phyloP scores from a whole-genome alignment of 2,888 invertebrate genomes.

The Carabus problematicus region DNA sequence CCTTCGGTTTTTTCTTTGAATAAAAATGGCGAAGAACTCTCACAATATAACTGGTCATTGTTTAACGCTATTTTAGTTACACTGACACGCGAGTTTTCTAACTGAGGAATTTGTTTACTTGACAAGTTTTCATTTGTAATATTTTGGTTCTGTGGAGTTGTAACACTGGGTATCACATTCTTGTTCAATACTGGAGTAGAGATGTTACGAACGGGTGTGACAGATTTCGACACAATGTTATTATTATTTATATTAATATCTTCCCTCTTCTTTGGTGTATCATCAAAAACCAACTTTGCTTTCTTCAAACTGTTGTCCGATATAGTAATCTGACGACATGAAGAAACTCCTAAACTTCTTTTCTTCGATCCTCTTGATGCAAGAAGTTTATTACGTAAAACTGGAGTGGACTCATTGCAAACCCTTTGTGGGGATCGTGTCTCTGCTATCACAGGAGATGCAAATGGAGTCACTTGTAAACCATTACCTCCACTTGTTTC shows the following conservation, averaged over 20 bases:
- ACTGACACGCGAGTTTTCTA: not conserved
- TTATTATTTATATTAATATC: conserved; percentile 10
- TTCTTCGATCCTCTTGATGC: conserved; percentile 44
- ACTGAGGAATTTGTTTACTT: conserved; percentile 20
- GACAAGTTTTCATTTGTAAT: not conserved
- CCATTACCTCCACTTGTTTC: not conserved
- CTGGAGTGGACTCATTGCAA: conserved; percentile 20
- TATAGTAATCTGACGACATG: conserved; percentile 51
- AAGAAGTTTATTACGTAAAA: conserved; percentile 17
- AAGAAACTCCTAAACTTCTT: conserved; percentile 50
- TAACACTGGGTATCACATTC: not conserved
- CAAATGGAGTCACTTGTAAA: not conserved
- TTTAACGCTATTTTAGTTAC: conserved; percentile 18
- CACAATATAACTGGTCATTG: not conserved
- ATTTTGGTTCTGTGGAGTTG: too few relatives aligned
- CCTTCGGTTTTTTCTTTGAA: conserved; percentile 41
- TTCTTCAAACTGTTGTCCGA: conserved; percentile 51
- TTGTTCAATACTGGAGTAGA: conserved; percentile 18
- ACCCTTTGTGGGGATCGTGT: conserved; percentile 13
- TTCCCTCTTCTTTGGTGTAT: conserved; percentile 31
- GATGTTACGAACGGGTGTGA: conserved; percentile 27
- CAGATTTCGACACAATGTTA: not conserved
- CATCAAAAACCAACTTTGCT: conserved; percentile 50
- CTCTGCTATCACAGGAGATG: not conserved
- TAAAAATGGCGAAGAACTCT: conserved; percentile 20